phyloP scores from a whole-genome alignment of 2,888 invertebrate species.

The Pardosa pseudoannulata region DNA sequence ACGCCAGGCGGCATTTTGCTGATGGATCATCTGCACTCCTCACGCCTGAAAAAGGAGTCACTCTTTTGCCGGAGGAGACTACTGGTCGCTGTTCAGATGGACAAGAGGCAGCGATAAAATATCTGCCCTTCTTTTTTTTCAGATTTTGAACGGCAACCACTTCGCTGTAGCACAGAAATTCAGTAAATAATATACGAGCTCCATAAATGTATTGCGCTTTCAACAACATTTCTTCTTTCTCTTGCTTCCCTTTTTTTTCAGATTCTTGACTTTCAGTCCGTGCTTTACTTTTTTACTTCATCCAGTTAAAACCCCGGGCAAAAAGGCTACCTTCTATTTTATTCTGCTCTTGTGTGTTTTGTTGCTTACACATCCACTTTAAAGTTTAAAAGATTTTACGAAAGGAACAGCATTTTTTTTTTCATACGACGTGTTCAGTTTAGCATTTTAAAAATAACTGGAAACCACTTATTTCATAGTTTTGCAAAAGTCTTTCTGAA shows the following conservation, averaged over 20 bases:
- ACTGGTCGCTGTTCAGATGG: conserved; percentile 25
- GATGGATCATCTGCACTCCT: conserved; percentile 51
- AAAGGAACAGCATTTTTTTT: not conserved
- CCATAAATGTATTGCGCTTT: conserved; percentile 72
- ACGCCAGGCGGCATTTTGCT: conserved; percentile 53
- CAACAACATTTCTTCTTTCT: conserved; percentile 51
- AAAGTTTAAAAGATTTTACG: not conserved
- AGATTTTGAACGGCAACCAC: conserved; percentile 58
- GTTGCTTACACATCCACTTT: not conserved
- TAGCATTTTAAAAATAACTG: not conserved
- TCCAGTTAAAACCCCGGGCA: conserved; percentile 40
- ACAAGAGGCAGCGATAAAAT: conserved; percentile 38
- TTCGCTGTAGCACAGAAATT: conserved; percentile 44
- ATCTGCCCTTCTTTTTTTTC: conserved; percentile 17
- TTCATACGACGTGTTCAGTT: not conserved
- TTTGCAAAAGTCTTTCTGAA: too few relatives aligned
- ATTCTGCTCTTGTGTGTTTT: conserved; percentile 23
- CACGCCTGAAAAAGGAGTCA: conserved; percentile 41
- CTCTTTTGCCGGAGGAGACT: conserved; percentile 5
- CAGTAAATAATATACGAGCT: conserved; percentile 70
- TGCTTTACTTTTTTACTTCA: conserved; percentile 13
- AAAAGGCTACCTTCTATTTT: conserved; percentile 20
- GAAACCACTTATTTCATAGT: too few relatives aligned
- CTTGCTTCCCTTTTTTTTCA: conserved; percentile 34
- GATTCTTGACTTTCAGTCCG: not conserved